Conservation (phyloP, 2,113 vertebrate genomes). For the Paracanthobrama guichenoti region DNA sequence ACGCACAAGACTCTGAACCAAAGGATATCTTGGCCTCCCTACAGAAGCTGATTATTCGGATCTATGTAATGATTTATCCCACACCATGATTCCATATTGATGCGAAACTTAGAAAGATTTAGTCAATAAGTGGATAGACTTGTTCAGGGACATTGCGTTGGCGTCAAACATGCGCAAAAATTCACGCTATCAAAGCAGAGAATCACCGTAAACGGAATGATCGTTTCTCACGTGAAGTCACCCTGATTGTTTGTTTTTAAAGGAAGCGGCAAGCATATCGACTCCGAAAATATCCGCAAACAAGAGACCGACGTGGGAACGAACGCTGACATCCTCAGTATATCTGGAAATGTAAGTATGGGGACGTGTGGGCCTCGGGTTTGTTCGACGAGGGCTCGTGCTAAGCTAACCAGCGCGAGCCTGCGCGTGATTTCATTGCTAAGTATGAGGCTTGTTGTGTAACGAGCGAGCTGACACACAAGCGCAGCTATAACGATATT, state of each 20-base stretch:
- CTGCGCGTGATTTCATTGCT: conserved; percentile 29
- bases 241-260: conserved; percentile 66
- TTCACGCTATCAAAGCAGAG: conserved; percentile 76
- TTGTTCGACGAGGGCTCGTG: conserved; percentile 29
- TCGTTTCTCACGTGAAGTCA: conserved; percentile 77
- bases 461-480: conserved; percentile 37
- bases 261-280: neutral
- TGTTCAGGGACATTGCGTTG: conserved; percentile 42
- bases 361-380: conserved; percentile 26
- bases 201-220: conserved; percentile 78
- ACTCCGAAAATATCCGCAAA: conserved; percentile 32
- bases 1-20: conserved; percentile 80
- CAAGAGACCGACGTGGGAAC: conserved; percentile 34
- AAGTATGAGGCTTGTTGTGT: conserved; percentile 44
- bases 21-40: conserved; percentile 79
- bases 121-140: neutral
- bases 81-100: conserved; percentile 20
- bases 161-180: conserved; percentile 79
- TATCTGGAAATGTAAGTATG: conserved; percentile 60
- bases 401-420: conserved; percentile 38
- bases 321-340: conserved; percentile 28
- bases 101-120: neutral
- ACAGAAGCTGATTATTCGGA: conserved; percentile 75
- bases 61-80: conserved; percentile 54
- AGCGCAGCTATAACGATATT: conserved; percentile 13